Evolutionary conservation across 2,888 invertebrate genomes (phyloP).

Genomic region (Ernsta delagoae): DNA sequence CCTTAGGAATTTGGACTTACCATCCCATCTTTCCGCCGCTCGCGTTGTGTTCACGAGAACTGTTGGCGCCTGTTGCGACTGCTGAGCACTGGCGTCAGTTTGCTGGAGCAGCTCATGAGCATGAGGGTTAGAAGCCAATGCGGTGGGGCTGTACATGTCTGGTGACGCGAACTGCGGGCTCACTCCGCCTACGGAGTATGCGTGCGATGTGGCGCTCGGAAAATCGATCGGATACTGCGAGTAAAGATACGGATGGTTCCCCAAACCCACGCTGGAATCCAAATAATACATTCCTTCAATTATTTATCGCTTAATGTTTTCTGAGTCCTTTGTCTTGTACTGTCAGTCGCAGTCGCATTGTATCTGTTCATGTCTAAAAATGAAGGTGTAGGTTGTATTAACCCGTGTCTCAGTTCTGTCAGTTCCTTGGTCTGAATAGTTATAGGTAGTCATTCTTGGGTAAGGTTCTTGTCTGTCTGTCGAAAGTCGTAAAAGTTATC

Average conservation of each 20-base stretch:
- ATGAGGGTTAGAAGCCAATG: constrained; percentile 68
- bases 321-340: constrained; percentile 1
- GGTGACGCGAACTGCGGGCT: constrained; percentile 78
- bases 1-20: no score
- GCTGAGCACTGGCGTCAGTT: constrained; percentile 78
- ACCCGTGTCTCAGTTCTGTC: not conserved
- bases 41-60: constrained; percentile 74
- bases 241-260: constrained; percentile 81
- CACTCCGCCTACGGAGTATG: constrained; percentile 81
- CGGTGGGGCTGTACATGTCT: constrained; percentile 78
- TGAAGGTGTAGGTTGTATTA: no score
- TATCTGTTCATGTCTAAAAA: not conserved
- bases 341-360: constrained; percentile 1
- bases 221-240: constrained; percentile 84
- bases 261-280: constrained; percentile 81
- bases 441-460: not conserved
- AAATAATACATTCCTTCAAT: constrained; percentile 52
- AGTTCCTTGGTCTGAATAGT: not conserved
- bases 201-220: constrained; percentile 82
- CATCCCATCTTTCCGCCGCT: constrained; percentile 81
- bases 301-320: not conserved
- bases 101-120: constrained; percentile 74
- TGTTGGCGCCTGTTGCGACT: constrained; percentile 79
- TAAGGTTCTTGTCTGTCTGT: not conserved
- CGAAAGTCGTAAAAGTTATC: not conserved